phyloP scores from a whole-genome alignment of 2,797 vertebrate species.

The Fistularia tabacaria region DNA sequence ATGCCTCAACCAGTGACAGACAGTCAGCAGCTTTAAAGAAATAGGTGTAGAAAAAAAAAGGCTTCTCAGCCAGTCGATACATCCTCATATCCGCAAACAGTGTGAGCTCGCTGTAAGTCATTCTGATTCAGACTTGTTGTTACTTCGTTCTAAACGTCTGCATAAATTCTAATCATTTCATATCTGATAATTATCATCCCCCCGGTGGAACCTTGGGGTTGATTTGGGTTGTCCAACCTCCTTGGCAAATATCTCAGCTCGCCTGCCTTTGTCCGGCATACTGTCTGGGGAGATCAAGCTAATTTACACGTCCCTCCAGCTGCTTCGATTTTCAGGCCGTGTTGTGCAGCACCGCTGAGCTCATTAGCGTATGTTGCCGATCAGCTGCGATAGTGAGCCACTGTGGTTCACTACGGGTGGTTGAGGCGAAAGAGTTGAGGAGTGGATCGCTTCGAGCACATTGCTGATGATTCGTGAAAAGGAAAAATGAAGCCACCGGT shows the following conservation, averaged over 20 bases:
- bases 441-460: conserved; percentile 34
- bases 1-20: conserved; percentile 2
- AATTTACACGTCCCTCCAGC: conserved; percentile 55
- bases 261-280: conserved; percentile 39
- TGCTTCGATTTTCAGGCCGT: conserved; percentile 56
- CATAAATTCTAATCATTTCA: conserved; percentile 27
- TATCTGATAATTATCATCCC: conserved; percentile 39
- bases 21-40: conserved; percentile 12
- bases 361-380: conserved; percentile 70
- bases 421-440: conserved; percentile 36
- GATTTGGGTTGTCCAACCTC: conserved; percentile 42
- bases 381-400: conserved; percentile 47
- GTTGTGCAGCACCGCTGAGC: conserved; percentile 44
- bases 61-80: background rate
- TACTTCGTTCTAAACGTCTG: background rate
- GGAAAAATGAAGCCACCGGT: conserved; percentile 8
- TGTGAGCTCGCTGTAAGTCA: no score
- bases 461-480: conserved; percentile 5
- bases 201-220: conserved; percentile 15
- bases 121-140: no score
- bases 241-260: conserved; percentile 49
- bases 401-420: conserved; percentile 49
- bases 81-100: no score
- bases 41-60: background rate
- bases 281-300: conserved; percentile 47